Conservation (phyloP, 1,140 invertebrate genomes). For the Pissodes strobi region DNA sequence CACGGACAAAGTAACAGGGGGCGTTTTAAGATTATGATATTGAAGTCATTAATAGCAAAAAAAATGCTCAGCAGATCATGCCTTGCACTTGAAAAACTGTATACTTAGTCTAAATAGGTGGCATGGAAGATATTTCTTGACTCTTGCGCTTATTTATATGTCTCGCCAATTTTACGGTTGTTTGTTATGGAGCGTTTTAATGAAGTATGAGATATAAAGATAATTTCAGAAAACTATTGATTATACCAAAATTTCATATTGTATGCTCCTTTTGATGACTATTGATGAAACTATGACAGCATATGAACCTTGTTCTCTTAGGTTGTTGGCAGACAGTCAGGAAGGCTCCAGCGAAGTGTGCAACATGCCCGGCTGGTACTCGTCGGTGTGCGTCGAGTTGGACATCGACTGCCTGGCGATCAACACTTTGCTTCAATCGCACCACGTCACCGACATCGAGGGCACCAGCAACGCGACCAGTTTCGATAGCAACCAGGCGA, state of each 20-base stretch:
- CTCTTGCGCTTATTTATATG: too few relatives aligned
- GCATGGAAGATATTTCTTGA: too few relatives aligned
- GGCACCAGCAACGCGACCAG: slow-evolving; percentile 65
- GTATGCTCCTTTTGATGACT: background rate
- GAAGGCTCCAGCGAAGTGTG: slow-evolving; percentile 74
- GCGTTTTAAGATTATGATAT: too few relatives aligned
- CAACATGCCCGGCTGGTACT: slow-evolving; percentile 83
- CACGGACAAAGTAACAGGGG: too few relatives aligned
- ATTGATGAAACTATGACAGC: background rate
- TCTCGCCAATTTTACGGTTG: too few relatives aligned
- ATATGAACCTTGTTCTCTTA: background rate
- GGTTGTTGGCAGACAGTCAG: slow-evolving; percentile 86
- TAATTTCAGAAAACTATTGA: too few relatives aligned
- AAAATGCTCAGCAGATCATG: too few relatives aligned
- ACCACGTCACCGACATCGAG: slow-evolving; percentile 83
- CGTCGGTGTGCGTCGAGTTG: slow-evolving; percentile 86
- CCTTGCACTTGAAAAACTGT: too few relatives aligned
- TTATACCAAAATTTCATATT: background rate
- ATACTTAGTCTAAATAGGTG: too few relatives aligned
- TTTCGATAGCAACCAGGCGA: slow-evolving; percentile 68
- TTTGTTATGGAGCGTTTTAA: too few relatives aligned
- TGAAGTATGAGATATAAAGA: too few relatives aligned
- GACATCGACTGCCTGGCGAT: slow-evolving; percentile 91
- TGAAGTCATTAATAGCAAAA: too few relatives aligned
- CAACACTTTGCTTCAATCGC: slow-evolving; percentile 87